phyloP scores from a whole-genome alignment of 2,797 vertebrate species.

The Poecilia picta region DNA sequence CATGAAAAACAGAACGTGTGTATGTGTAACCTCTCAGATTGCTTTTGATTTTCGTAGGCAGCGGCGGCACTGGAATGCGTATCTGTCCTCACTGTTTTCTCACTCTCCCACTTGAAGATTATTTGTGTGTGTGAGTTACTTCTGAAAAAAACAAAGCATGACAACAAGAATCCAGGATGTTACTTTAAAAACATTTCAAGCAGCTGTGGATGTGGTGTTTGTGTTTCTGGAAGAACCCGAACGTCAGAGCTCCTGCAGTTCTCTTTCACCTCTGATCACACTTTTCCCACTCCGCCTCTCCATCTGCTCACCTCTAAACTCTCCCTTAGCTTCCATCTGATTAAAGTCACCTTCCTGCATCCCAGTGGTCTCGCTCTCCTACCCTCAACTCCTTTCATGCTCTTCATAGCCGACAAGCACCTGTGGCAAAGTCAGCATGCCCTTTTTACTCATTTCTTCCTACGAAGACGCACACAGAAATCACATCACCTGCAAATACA shows the following conservation, averaged over 20 bases:
- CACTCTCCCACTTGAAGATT: neutral
- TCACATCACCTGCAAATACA: slow-evolving; percentile 15
- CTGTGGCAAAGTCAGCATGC: slow-evolving; percentile 52
- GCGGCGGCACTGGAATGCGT: slow-evolving; percentile 41
- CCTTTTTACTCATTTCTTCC: slow-evolving; percentile 21
- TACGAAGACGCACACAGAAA: neutral
- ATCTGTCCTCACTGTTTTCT: slow-evolving; percentile 38
- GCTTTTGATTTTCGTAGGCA: slow-evolving; percentile 54
- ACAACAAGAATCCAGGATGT: neutral
- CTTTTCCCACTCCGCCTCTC: slow-evolving; percentile 52
- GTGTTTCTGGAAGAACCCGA: slow-evolving; percentile 7
- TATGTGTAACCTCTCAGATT: slow-evolving; percentile 15
- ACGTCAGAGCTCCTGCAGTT: slow-evolving; percentile 19
- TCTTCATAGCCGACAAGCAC: slow-evolving; percentile 41
- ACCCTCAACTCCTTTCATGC: slow-evolving; percentile 27
- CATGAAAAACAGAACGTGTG: slow-evolving; percentile 16
- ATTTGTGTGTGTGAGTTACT: neutral
- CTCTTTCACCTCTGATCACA: slow-evolving; percentile 52
- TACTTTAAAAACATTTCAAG: slow-evolving; percentile 2
- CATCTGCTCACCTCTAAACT: slow-evolving; percentile 68
- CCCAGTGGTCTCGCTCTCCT: slow-evolving; percentile 41
- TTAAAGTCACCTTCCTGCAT: slow-evolving; percentile 68
- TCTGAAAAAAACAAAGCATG: neutral
- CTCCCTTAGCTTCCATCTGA: slow-evolving; percentile 35
- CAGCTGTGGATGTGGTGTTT: neutral